Conservation (phyloP, 1,140 invertebrate species). For the Drosophila orosa region DNA sequence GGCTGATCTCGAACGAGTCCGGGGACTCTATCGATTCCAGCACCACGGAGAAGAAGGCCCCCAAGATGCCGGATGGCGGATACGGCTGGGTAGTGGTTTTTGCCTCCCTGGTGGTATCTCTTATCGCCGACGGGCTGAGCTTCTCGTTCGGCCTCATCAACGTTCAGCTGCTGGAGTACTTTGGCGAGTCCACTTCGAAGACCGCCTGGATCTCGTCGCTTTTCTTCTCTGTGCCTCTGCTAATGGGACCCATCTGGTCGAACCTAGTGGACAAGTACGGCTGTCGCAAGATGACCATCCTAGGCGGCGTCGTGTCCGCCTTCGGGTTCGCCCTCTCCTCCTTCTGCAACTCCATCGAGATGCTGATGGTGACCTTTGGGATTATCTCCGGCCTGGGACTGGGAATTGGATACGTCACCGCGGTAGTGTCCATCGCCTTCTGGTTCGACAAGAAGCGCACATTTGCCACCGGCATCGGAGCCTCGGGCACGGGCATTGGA, state of each 20-base stretch:
- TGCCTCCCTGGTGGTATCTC: conserved; percentile 92
- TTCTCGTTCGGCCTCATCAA: conserved; percentile 97
- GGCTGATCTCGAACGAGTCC: conserved; percentile 80
- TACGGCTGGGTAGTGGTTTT: conserved; percentile 94
- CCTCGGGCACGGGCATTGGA: conserved; percentile 94
- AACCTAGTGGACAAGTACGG: conserved; percentile 95
- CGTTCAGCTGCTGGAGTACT: conserved; percentile 94
- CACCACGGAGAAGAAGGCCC: conserved; percentile 73
- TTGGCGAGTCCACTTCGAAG: conserved; percentile 91
- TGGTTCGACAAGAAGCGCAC: conserved; percentile 98
- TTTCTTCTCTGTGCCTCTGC: conserved; percentile 94
- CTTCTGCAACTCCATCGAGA: conserved; percentile 89
- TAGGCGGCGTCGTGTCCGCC: conserved; percentile 90
- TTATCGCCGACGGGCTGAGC: conserved; percentile 97
- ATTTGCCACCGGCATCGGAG: conserved; percentile 94
- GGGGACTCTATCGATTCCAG: conserved; percentile 79
- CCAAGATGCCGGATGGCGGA: conserved; percentile 83
- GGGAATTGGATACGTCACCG: conserved; percentile 94
- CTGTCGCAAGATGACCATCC: conserved; percentile 92
- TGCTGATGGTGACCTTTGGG: conserved; percentile 94
- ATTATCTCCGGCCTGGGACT: conserved; percentile 93
- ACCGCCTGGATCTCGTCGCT: conserved; percentile 95
- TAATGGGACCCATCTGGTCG: conserved; percentile 89
- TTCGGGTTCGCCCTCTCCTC: conserved; percentile 93
- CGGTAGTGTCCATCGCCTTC: conserved; percentile 96